Evolutionary conservation across 2,113 vertebrate genomes (phyloP), one percentile per base, ranked within the genome.

Genomic region (Sceloporus tristichus): DNA sequence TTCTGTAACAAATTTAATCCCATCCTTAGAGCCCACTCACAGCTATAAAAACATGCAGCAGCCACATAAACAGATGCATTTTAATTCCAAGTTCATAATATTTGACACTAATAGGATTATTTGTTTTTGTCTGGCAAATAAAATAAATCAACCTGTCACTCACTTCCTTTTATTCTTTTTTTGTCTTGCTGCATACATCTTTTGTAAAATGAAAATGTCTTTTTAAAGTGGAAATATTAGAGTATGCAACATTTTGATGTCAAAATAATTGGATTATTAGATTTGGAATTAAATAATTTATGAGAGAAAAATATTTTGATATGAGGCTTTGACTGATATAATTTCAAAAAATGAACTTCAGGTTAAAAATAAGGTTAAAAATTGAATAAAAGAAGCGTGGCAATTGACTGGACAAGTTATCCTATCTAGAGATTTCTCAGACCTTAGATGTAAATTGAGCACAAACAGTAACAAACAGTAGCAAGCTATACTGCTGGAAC

Each of bases 241-340:
- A 93, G 91, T 94, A 95, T 13, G 25, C 94, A 97, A 95, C 56
- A 0, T 93, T 96, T 96, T 95, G 91, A 95, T 97, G 96, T 97
- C 97, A 97, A 97, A 97, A 97, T 96, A 97, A 97, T 97, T 97
- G 96, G 94, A 94, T 96, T 96, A 96, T 96, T 96, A 96, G 93
- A 96, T 94, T 95, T 95, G 70, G 87, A 96, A 92, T 93, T 96
- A 97, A 97, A 97, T 96, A 96, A 96, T 95, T 95, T 96, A 95
- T 96, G 91, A 96, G 91, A 90, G 86, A 93, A 96, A 97, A 97
- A 97, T 94, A 97, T 96, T 97, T 89, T 95, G 94, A 97, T 97
- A 94, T 68, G 92, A 65, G 62, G 90, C 94, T 94, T 94, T 96
- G 96, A 96, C 94, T 96, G 95, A 92, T 92, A 89, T 80, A 96